Conservation (phyloP, 2,113 vertebrate genomes). For the Megaceryle maxima region DNA sequence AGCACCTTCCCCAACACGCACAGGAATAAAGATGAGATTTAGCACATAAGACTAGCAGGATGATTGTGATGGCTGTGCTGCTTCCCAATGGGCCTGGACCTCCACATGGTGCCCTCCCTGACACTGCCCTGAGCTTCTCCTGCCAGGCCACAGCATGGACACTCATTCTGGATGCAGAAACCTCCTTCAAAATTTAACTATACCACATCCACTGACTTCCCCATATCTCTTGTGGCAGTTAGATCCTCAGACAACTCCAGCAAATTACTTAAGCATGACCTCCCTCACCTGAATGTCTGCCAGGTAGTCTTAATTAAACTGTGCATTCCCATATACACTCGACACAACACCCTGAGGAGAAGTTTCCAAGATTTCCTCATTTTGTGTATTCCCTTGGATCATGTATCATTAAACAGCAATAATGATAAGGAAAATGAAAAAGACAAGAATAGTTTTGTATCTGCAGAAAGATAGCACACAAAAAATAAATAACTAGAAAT, state of each 20-base stretch:
- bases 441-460: not conserved
- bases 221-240: constrained; percentile 24
- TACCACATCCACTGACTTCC: not conserved
- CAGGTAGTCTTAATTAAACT: constrained; percentile 66
- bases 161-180: not conserved
- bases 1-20: not conserved
- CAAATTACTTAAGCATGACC: constrained; percentile 46
- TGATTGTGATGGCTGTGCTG: rapidly evolving
- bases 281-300: constrained; percentile 45
- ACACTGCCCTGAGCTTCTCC: not conserved
- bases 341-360: constrained; percentile 11
- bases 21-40: not conserved
- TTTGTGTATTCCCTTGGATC: constrained; percentile 40
- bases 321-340: not conserved
- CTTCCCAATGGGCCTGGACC: not conserved
- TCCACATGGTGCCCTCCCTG: not conserved
- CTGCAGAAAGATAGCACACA: not conserved
- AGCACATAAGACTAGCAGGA: not conserved
- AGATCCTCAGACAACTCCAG: constrained; percentile 42
- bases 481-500: not conserved
- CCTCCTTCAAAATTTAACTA: not conserved
- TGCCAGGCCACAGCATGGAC: not conserved
- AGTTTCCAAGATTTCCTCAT: constrained; percentile 30
- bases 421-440: constrained; percentile 40
- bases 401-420: constrained; percentile 33